A percentile compares a stretch with the other conserved stretches of the same genome.
Evolutionary conservation across 2,888 invertebrate genomes (phyloP).

Genomic region (Leptinotarsa tumamoca): DNA sequence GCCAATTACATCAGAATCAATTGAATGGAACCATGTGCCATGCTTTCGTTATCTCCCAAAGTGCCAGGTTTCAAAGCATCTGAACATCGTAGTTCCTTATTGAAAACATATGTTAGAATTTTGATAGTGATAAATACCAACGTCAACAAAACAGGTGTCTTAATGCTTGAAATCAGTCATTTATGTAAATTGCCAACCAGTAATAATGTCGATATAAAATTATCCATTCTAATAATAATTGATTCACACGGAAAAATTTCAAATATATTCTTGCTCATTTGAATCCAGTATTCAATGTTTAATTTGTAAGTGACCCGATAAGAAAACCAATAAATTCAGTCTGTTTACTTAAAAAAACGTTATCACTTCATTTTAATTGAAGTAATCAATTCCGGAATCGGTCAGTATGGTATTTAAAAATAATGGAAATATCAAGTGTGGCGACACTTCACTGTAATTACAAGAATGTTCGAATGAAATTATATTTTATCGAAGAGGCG

Average conservation of each 20-base stretch:
- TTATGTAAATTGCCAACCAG: too few relatives aligned
- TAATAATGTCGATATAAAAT: too few relatives aligned
- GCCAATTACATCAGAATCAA: too few relatives aligned
- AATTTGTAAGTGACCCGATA: not conserved
- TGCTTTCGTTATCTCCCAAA: too few relatives aligned
- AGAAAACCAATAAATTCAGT: slow-evolving; percentile 1
- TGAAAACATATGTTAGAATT: too few relatives aligned
- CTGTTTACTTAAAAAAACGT: not conserved
- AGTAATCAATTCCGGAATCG: not conserved
- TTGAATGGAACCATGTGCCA: too few relatives aligned
- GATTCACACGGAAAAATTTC: not conserved
- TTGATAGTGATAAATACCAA: too few relatives aligned
- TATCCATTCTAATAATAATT: not conserved
- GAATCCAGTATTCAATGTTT: not conserved
- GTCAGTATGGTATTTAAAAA: not conserved
- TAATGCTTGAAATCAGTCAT: too few relatives aligned
- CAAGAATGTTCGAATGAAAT: not conserved
- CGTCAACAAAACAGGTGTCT: too few relatives aligned
- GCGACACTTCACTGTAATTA: not conserved
- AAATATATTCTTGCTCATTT: not conserved
- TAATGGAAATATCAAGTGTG: not conserved
- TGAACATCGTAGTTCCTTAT: too few relatives aligned
- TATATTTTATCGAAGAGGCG: not conserved
- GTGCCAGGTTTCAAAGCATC: too few relatives aligned
- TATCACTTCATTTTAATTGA: not conserved